Evolutionary conservation across 2,888 invertebrate species (phyloP), one percentile per base, ranked within the genome.

Genomic region (Cerastis leucographa): DNA sequence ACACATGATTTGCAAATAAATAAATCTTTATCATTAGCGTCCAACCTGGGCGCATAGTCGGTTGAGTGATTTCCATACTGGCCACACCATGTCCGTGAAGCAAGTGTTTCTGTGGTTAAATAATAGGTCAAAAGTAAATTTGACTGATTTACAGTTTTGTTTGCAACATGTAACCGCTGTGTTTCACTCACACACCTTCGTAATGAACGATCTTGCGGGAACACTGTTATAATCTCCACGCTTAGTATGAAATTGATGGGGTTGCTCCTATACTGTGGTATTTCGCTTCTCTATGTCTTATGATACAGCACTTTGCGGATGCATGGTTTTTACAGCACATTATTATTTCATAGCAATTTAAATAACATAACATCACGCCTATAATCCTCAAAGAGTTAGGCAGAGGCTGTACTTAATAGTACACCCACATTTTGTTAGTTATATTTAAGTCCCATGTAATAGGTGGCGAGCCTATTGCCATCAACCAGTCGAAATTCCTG

Each of bases 131-230:
- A 35, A 35, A 61, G 9, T 61, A 9, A 0, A 61, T 29, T 61
- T 61, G 9, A 19, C 61, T 35, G 35, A 61, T 61, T 61, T 35
- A 19, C 8, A 17, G 17, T 42, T 40, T 42, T 25, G 42, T 14
- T 17, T 17, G 42, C n/a, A 17, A 42, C 42, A 42, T 44, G 42
- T 17, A 42, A 8, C 14, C 25, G 64, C 46, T n/a, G 12, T 29
- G 22, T 40, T 51, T 19, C 46, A 44, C 40, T 25, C 25, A 59
- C 29, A 17, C 56, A 29, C 25, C 29, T 12, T 54, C 40, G 54
- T 74, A 71, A 71, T 71, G 61, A 56, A 67, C 42, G 56, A 51
- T 83, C 76, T 79, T 80, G 76, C 19, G 62, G 76, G 66, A 64
- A 54, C 40, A 70, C 17, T 25, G 68, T 70, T 70, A 62, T 80